These are phyloP conservation scores for Mastomys coucha DNA, from an alignment of 2,113 vertebrate species.

Conservation along the genomic window DNA sequence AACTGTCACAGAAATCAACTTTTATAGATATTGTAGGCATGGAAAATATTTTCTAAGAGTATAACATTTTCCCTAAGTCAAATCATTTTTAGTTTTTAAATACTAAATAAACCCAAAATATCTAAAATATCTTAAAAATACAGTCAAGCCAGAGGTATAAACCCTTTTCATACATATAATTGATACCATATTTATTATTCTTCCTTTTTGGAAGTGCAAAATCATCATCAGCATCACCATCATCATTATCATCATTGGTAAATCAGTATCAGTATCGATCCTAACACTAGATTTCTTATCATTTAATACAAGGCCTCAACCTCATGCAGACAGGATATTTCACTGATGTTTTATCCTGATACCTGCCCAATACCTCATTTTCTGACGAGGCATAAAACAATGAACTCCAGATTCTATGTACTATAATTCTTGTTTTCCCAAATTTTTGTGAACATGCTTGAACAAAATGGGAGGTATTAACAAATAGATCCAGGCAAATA, in stretches of 20 bases:
- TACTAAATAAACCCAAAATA: not conserved
- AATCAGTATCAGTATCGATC: not conserved
- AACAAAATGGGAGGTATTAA: slow-evolving; percentile 20
- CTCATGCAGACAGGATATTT: not conserved
- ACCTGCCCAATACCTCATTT: not conserved
- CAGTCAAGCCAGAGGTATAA: not conserved
- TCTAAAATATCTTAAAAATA: not conserved
- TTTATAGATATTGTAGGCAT: not conserved
- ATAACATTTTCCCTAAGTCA: slow-evolving; percentile 15
- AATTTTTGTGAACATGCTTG: not conserved
- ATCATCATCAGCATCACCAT: no score
- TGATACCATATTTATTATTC: not conserved
- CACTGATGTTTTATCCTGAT: not conserved
- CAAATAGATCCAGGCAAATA: not conserved
- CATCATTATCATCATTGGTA: no score
- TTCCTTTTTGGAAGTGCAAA: not conserved
- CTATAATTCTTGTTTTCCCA: not conserved
- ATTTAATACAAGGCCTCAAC: not conserved
- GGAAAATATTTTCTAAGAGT: slow-evolving; percentile 9
- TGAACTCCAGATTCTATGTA: not conserved
- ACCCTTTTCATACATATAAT: not conserved
- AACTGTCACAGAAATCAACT: not conserved
- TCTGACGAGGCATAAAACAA: slow-evolving; percentile 22
- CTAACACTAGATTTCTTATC: not conserved
- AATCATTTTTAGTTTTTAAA: not conserved